These are phyloP conservation scores for Leptopilina clavipes DNA, from an alignment of 1,140 invertebrate genomes.

Conservation along the genomic window DNA sequence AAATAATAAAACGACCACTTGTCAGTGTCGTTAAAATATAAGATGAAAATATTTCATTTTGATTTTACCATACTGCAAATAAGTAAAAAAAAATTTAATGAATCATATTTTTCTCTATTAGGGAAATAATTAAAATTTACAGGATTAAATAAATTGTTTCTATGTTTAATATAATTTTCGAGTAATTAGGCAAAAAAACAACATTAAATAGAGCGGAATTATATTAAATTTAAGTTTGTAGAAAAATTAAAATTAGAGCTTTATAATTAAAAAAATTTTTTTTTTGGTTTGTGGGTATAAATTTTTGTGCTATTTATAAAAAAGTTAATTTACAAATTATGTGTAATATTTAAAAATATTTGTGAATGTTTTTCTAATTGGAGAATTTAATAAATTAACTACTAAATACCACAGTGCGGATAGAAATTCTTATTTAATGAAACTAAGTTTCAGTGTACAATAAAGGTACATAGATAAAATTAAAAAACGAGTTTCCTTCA, in stretches of 20 bases:
- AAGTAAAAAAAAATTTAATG: background rate
- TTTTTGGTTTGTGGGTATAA: no score
- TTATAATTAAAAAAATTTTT: no score
- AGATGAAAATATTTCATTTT: constrained; percentile 15
- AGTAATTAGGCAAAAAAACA: no score
- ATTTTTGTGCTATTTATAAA: no score
- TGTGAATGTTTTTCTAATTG: no score
- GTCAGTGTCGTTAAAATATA: background rate
- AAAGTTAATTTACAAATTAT: no score
- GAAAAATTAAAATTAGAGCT: no score
- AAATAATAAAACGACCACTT: constrained; percentile 7
- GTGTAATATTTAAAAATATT: no score
- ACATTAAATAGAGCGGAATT: no score
- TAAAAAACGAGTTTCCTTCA: background rate
- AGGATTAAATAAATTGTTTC: no score
- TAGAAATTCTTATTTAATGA: background rate
- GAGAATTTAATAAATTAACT: background rate
- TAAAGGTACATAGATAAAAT: background rate
- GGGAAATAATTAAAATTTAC: background rate
- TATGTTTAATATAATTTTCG: no score
- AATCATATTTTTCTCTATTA: background rate
- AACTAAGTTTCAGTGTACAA: background rate
- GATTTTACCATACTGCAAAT: background rate
- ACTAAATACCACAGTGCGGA: background rate
- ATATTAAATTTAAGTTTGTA: no score